Percentiles rank a stretch among this genome's conserved stretches.
Evolutionary conservation across 2,113 vertebrate genomes (phyloP).

Genomic region (Gobiocypris rarus): DNA sequence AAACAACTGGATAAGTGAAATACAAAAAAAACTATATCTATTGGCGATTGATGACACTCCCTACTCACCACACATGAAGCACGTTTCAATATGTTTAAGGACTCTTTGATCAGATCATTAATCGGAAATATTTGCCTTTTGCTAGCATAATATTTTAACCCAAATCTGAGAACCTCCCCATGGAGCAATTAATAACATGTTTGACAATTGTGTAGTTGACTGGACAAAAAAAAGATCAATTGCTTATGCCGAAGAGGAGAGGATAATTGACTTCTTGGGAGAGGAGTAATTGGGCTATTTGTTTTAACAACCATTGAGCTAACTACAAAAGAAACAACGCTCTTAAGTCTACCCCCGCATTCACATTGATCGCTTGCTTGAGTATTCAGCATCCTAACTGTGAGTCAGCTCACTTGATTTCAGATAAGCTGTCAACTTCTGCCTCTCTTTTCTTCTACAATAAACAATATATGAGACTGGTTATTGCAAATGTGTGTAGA

Average conservation of each 20-base stretch:
- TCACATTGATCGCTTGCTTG: constrained; percentile 45
- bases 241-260: constrained; percentile 43
- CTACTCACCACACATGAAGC: background rate
- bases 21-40: background rate
- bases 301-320: constrained; percentile 60
- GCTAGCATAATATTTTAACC: constrained; percentile 19
- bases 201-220: constrained; percentile 42
- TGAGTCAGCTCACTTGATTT: constrained; percentile 23
- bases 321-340: constrained; percentile 61
- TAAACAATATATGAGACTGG: constrained; percentile 33
- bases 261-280: constrained; percentile 59
- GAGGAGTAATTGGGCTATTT: constrained; percentile 60
- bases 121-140: background rate
- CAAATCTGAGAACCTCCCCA: constrained; percentile 23
- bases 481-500: constrained; percentile 38
- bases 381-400: constrained; percentile 33
- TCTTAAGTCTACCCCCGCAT: constrained; percentile 13
- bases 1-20: background rate
- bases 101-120: background rate
- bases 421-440: constrained; percentile 28
- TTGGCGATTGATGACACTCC: background rate
- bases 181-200: constrained; percentile 50
- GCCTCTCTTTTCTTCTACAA: background rate
- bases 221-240: constrained; percentile 38
- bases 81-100: background rate